Evolutionary conservation across 2,113 vertebrate genomes (phyloP).

Genomic region (Gymnogyps californianus): DNA sequence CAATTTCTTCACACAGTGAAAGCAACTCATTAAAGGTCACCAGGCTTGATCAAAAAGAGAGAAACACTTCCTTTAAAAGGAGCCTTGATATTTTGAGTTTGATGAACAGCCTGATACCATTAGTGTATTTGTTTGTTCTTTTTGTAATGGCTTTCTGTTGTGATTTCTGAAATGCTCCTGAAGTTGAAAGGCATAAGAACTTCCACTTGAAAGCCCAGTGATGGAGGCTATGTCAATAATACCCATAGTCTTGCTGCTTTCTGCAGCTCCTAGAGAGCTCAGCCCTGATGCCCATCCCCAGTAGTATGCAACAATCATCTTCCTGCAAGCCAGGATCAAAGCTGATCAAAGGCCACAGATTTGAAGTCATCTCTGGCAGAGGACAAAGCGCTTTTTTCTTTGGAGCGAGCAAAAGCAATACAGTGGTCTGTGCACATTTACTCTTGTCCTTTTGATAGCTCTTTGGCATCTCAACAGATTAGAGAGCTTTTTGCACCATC

Average conservation of each 20-base stretch:
- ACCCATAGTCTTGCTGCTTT: neutral
- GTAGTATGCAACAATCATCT: neutral
- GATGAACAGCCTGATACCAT: neutral
- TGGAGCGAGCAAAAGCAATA: neutral
- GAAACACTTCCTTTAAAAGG: neutral
- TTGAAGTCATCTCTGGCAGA: neutral
- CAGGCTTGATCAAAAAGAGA: neutral
- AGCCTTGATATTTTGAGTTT: neutral
- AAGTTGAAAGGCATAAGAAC: neutral
- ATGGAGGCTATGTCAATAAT: conserved; percentile 23
- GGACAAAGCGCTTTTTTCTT: neutral
- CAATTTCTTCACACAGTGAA: neutral
- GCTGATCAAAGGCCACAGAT: neutral
- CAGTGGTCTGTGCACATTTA: neutral
- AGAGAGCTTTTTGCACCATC: neutral
- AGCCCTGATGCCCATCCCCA: neutral
- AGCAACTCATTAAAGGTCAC: neutral
- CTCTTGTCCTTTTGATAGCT: neutral
- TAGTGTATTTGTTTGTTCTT: conserved; percentile 20
- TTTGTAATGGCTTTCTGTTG: neutral
- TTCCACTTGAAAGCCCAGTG: conserved; percentile 28
- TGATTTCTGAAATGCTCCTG: neutral
- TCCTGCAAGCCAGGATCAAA: neutral
- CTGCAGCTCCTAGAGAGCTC: neutral
- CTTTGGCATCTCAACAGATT: neutral